Evolutionary conservation across 2,888 invertebrate species (phyloP), one percentile per base, ranked within the genome.

Genomic region (Saturnia japonica): DNA sequence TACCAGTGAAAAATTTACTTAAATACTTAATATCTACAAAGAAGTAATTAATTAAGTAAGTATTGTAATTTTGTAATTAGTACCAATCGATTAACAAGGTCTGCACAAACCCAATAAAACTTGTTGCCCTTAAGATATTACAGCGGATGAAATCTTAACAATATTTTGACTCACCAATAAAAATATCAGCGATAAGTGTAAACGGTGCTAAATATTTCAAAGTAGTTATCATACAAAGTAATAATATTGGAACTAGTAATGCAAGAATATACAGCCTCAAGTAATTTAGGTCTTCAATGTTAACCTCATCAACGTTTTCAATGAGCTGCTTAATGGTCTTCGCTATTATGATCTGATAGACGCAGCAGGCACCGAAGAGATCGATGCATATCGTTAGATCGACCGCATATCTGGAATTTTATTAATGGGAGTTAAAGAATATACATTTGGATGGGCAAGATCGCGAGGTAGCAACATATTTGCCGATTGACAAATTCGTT

Each of bases 161-260:
- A 19, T 11, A 42, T 12, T 47, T 14, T 45, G 9, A 77, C 84
- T 85, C 76, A 93, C 93, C 90, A 73, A 94, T 92, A 77, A 94
- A 92, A 0, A 85, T 77, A 77, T 94, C 92, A 71, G 91, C 93
- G 0, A 91, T 69, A 62, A 93, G 75, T 0, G 91, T 88, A 71
- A 94, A 94, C 0, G 93, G 93, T 0, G 93, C 93, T 66, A 94
- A 75, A 73, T 93, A 94, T 60, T 94, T 94, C 71, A 94, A 72
- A 0, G 91, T 90, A 0, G 89, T 91, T 60, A 93, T 93, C 93
- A 93, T 92, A 62, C 93, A 92, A 0, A 94, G 79, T n/a, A 93
- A 73, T 7, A 93, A 57, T 51, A 93, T 83, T 0, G 93, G 93
- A 0, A 93, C 79, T 3, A 93, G 71, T 2, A 93, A 71, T 0